Evolutionary conservation across 2,888 invertebrate species (phyloP).

Genomic region (Cheilosia urbana): DNA sequence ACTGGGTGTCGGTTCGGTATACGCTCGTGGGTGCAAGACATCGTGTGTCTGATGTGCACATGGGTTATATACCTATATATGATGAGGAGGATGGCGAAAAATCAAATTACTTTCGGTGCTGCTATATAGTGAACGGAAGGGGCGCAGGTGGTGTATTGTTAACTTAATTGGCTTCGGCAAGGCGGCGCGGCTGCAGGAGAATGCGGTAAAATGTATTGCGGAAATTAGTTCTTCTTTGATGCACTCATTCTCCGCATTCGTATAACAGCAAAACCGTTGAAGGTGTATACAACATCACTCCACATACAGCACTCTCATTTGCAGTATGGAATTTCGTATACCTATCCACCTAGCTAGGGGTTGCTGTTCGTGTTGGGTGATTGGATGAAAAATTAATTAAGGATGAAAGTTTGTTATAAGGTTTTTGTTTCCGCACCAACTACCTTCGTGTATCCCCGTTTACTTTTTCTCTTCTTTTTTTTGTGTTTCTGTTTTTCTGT

Average conservation of each 20-base stretch:
- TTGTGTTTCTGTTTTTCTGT: constrained; percentile 4
- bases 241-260: constrained; percentile 60
- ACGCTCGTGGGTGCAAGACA: background rate
- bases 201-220: constrained; percentile 70
- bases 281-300: constrained; percentile 15
- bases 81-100: constrained; percentile 33
- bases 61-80: background rate
- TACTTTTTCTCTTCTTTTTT: background rate
- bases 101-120: constrained; percentile 58
- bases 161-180: constrained; percentile 72
- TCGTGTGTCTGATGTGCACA: too few relatives aligned
- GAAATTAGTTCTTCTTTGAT: constrained; percentile 76
- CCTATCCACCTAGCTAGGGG: background rate
- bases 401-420: constrained; percentile 67
- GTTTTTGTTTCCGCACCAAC: constrained; percentile 13
- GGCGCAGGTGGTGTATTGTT: constrained; percentile 62
- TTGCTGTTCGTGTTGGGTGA: constrained; percentile 59
- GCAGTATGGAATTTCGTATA: constrained; percentile 56
- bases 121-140: constrained; percentile 1
- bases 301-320: constrained; percentile 41
- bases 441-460: background rate
- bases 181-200: constrained; percentile 37
- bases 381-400: constrained; percentile 75
- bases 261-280: constrained; percentile 40
- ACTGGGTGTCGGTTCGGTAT: background rate